A percentile compares a stretch with the other conserved stretches of the same genome.
Conservation (phyloP, 2,797 vertebrate genomes). For the Dermochelys coriacea region DNA sequence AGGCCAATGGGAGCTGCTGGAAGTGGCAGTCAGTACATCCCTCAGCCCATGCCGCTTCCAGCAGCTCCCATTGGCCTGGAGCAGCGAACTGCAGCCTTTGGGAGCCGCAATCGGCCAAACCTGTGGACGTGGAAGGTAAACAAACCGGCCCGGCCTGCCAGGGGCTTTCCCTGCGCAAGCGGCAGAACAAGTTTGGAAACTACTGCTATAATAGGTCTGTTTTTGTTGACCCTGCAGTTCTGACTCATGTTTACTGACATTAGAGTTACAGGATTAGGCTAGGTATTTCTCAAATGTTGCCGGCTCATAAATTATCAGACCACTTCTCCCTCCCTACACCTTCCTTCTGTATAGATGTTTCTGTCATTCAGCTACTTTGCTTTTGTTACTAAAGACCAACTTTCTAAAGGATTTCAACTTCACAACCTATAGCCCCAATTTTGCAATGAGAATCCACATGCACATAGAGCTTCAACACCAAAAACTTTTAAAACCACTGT, state of each 20-base stretch:
- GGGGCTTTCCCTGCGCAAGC: too few species aligned
- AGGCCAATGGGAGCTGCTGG: too few species aligned
- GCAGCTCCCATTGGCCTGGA: too few species aligned
- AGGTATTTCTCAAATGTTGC: not conserved
- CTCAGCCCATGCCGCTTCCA: too few species aligned
- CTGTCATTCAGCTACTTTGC: not conserved
- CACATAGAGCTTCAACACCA: not conserved
- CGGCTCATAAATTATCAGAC: not conserved
- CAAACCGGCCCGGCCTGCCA: too few species aligned
- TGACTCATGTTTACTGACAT: not conserved
- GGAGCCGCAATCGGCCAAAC: too few species aligned
- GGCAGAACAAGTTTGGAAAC: too few species aligned
- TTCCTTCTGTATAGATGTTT: not conserved
- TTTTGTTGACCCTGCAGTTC: not conserved
- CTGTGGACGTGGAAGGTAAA: too few species aligned
- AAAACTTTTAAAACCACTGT: not conserved
- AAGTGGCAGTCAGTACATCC: too few species aligned
- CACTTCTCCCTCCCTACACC: not conserved
- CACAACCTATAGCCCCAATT: fast-evolving
- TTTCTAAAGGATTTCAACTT: not conserved
- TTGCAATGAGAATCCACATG: not conserved
- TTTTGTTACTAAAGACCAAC: not conserved
- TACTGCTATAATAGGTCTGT: not conserved
- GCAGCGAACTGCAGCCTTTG: too few species aligned
- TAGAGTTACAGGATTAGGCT: not conserved